These are phyloP conservation scores for Girardinus metallicus DNA, from an alignment of 2,797 vertebrate species.

Conservation along the genomic window DNA sequence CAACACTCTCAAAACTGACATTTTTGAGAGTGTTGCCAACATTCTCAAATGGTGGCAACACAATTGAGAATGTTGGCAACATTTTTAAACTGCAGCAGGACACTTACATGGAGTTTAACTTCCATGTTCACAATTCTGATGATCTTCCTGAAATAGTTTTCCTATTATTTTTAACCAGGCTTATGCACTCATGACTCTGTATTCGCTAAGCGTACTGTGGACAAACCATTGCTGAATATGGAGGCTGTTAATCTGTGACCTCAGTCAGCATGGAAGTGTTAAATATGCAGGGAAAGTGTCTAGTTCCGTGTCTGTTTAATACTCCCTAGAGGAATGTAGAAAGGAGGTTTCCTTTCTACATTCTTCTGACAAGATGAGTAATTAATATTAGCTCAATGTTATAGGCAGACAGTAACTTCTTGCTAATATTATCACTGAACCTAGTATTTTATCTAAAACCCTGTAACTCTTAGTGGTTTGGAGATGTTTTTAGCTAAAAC, in stretches of 20 bases:
- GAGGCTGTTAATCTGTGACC: constrained; percentile 45
- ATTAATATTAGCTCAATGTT: constrained; percentile 32
- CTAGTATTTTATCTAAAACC: constrained; percentile 18
- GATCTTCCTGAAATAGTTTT: background rate
- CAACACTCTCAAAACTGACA: no score
- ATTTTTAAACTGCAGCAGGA: no score
- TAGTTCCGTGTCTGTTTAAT: constrained; percentile 17
- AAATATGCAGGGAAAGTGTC: constrained; percentile 55
- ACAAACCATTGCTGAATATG: constrained; percentile 27
- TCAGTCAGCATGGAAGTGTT: constrained; percentile 51
- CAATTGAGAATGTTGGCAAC: no score
- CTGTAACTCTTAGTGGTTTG: background rate
- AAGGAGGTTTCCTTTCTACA: constrained; percentile 35
- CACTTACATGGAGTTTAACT: background rate
- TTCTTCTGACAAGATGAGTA: constrained; percentile 33
- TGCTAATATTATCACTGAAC: constrained; percentile 4
- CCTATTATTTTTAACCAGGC: background rate
- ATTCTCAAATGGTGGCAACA: no score
- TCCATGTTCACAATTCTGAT: background rate
- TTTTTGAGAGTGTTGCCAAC: no score
- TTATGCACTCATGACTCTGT: background rate
- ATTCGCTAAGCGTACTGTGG: background rate
- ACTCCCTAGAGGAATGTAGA: constrained; percentile 25
- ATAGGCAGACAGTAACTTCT: background rate
- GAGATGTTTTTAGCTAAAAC: background rate